Base-by-base conservation (phyloP, 1,140 invertebrate species). In the Trialeurodes vaporariorum region DNA sequence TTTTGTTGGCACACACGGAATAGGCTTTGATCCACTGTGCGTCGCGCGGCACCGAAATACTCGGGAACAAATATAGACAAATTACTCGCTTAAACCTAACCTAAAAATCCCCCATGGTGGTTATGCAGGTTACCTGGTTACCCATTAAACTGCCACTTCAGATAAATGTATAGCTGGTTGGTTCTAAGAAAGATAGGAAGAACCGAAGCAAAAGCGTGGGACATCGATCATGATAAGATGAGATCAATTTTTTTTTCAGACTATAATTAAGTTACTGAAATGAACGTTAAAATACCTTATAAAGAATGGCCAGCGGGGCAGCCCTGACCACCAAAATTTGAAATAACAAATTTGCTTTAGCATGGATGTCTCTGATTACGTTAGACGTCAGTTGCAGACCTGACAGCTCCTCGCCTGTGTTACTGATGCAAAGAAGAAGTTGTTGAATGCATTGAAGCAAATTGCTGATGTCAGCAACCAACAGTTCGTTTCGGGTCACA, bases 271-370 rank as follows among this genome's bases (percentile, higher is more conserved):
- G n/a, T n/a, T n/a, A 25, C 5, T 65, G 59, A 66, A 69, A 58
- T 62, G 27, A 5, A 66, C 23, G 25, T 63, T 11, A 2, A 40
- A 40, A 67, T 76, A 89, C 88, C 82, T 91, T 90, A 74, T 88
- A 85, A 22, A 92, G 77, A 65, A 83, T 82, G 67, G 87, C 84
- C 21, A 91, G 74, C 0, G 89, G 86, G 2, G 85, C 83, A 0
- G 87, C 89, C 68, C 89, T 81, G 2, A 89, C 79, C 0, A 90
- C 75, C 0, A 91, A 79, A 69, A 85, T 89, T 66, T 84, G 81
- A 61, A 89, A 84, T 5, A 91, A 75, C 71, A 90, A 85, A 70
- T 86, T 83, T 74, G 89, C 91, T 75, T 92, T 92, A 1, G 87
- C 81, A 72, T 92, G 89, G 9, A 92, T 84, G 67, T 91, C 88